These are phyloP conservation scores for Leptopilina myrica DNA, from an alignment of 2,888 invertebrate species.

Conservation along the genomic window DNA sequence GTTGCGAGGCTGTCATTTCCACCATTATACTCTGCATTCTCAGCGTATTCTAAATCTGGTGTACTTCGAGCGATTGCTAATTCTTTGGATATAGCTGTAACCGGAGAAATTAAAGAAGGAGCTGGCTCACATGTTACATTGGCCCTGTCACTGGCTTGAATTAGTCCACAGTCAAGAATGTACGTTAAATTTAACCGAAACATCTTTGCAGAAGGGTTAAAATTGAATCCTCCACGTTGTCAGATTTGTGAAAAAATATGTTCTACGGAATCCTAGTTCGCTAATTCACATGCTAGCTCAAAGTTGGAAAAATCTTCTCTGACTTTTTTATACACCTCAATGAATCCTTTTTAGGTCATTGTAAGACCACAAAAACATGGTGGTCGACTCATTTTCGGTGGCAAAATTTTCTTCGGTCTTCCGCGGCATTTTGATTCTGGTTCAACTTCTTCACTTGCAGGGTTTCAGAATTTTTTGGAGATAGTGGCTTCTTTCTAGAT, in stretches of 20 bases:
- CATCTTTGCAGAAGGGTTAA: conserved; percentile 53
- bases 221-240: conserved; percentile 55
- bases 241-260: conserved; percentile 54
- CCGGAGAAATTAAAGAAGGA: conserved; percentile 15
- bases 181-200: conserved; percentile 46
- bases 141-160: conserved; percentile 43
- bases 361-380: conserved; percentile 46
- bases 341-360: conserved; percentile 44
- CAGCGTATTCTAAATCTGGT: neutral
- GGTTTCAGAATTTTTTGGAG: conserved; percentile 41
- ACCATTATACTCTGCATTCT: too few species aligned
- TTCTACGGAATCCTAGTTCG: conserved; percentile 53
- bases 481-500: conserved; percentile 1
- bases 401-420: too few species aligned
- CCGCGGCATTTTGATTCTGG: too few species aligned
- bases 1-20: too few species aligned
- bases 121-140: conserved; percentile 49
- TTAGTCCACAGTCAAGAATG: conserved; percentile 48
- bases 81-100: neutral
- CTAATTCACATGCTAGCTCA: conserved; percentile 47
- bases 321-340: conserved; percentile 40
- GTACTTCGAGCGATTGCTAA: neutral
- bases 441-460: neutral
- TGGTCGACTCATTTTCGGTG: too few species aligned
- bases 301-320: conserved; percentile 43